phyloP scores from a whole-genome alignment of 2,113 vertebrate genomes.

The Hoplias malabaricus region DNA sequence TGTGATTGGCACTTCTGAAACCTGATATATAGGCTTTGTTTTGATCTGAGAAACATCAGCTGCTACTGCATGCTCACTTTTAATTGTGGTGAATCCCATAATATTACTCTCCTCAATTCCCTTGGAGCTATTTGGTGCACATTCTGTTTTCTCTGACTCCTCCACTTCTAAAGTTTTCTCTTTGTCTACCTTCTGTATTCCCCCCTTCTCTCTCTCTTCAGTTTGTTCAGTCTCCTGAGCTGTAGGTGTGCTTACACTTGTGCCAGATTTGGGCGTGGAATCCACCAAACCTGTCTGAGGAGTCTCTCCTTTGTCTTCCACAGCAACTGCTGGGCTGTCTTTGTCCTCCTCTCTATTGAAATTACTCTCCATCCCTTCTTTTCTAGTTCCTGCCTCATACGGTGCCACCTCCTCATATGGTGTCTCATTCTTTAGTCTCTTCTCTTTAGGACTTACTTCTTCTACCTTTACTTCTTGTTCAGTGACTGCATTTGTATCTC shows the following conservation, averaged over 20 bases:
- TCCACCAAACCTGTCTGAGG: slow-evolving; percentile 38
- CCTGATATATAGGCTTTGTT: slow-evolving; percentile 3
- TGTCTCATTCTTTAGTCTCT: neutral
- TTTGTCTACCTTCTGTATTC: neutral
- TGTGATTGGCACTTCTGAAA: neutral
- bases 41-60: neutral
- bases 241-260: neutral
- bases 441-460: neutral
- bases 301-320: slow-evolving; percentile 4
- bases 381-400: neutral
- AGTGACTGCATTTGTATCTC: neutral
- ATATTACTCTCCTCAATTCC: neutral
- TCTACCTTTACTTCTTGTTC: neutral
- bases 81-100: neutral
- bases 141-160: neutral
- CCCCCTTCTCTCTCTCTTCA: neutral
- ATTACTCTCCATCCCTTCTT: neutral
- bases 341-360: neutral
- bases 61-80: slow-evolving; percentile 4
- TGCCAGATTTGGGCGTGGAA: slow-evolving; percentile 25
- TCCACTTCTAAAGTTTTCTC: neutral
- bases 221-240: slow-evolving; percentile 20
- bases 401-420: neutral
- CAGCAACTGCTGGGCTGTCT: slow-evolving; percentile 20
- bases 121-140: neutral